Base-by-base conservation (phyloP, 2,888 invertebrate genomes). In the Nephrocerus scutellatus region DNA sequence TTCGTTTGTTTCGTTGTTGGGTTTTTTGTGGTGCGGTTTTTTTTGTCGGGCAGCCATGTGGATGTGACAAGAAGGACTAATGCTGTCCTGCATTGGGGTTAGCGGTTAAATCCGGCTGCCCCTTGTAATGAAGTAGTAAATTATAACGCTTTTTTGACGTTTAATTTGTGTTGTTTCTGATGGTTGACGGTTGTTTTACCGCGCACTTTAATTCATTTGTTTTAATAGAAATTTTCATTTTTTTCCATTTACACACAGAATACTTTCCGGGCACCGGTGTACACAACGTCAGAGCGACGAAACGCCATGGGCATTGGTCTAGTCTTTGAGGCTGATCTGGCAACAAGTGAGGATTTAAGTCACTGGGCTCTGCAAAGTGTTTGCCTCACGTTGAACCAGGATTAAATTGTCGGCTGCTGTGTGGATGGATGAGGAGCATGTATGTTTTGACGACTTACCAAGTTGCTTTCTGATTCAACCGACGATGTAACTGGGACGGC, bases 311-410 rank as follows among this genome's bases (percentile, higher is more conserved):
- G 90, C 3, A 83, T 84, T 23, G 92, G 92, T 3, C 72, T 92
- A 9, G 89, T 92, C 21, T 92, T 92, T 64, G 89, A 91, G 65
- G 85, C 91, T 0, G 84, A 92, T 66, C 73, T 93, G 36, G 78
- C 77, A 51, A 90, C 90, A 2, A 67, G 77, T 0, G 85, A 88
- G 57, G 90, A 92, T 62, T 70, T 74, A 47, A 90, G 89, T 58
- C 86, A 87, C 62, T 93, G 93, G 93, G 75, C 90, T 22, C 70
- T 93, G 31, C 90, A 91, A 66, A 90, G 91, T 9, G 88, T 90
- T 46, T 90, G 89, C 60, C 76, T 93, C 35, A 76, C 85, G 39
- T 75, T 93, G 56, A 93, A 92, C 64, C 82, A 82, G 1, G 91
- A 92, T 64, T 82, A 54, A 69, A 46, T 15, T 5, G 16, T n/a